A percentile compares a stretch with the other conserved stretches of the same genome.
Evolutionary conservation across 2,888 invertebrate species (phyloP).

Genomic region (Augiades crinisus): DNA sequence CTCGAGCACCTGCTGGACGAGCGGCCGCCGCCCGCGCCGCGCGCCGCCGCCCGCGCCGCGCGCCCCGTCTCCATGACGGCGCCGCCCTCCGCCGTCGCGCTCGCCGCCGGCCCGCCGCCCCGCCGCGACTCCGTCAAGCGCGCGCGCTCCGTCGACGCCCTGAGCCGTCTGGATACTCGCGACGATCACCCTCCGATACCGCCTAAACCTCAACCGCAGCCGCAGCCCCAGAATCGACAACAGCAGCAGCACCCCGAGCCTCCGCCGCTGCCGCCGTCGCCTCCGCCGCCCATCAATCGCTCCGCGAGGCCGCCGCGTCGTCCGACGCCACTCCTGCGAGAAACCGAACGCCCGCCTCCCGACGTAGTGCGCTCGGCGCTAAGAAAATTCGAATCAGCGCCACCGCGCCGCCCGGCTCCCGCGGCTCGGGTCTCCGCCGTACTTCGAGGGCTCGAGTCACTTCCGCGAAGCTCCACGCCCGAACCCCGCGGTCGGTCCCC

Average conservation of each 20-base stretch:
- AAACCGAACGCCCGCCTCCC: constrained; percentile 91
- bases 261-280: constrained; percentile 53
- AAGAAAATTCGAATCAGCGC: constrained; percentile 89
- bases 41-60: constrained; percentile 45
- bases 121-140: constrained; percentile 87
- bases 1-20: constrained; percentile 92
- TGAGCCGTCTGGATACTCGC: constrained; percentile 83
- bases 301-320: constrained; percentile 59
- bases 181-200: constrained; percentile 74
- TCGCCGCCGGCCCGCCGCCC: constrained; percentile 45
- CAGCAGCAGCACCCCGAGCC: constrained; percentile 81
- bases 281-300: constrained; percentile 73
- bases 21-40: constrained; percentile 55
- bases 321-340: constrained; percentile 84
- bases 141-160: constrained; percentile 92
- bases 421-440: constrained; percentile 72
- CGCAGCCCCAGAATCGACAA: constrained; percentile 87
- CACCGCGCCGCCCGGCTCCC: constrained; percentile 77
- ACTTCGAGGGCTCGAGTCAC: constrained; percentile 55
- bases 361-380: constrained; percentile 94
- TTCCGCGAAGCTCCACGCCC: constrained; percentile 57
- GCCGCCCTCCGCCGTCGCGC: constrained; percentile 41
- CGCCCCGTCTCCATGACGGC: constrained; percentile 54
- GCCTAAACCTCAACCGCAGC: constrained; percentile 86
- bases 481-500: constrained; percentile 48